Conservation (phyloP, 2,888 invertebrate genomes). For the Lingula anatina region DNA sequence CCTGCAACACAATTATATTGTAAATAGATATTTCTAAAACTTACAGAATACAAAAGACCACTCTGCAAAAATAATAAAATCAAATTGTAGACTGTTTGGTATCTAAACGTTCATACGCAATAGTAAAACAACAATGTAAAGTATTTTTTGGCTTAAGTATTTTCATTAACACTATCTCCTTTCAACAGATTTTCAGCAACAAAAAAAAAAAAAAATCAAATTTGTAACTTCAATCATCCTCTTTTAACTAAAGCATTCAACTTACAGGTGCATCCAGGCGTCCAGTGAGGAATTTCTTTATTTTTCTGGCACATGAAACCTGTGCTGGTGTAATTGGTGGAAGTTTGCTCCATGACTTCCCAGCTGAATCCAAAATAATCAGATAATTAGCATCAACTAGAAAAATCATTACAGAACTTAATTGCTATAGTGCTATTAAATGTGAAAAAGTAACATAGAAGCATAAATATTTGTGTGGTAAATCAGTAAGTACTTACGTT, state of each 20-base stretch:
- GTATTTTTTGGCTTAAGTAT: too few relatives aligned
- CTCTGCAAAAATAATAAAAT: background rate
- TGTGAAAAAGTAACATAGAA: background rate
- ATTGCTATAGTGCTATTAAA: background rate
- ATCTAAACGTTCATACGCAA: too few relatives aligned
- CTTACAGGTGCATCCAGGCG: conserved; percentile 67
- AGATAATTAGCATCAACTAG: background rate
- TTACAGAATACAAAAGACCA: background rate
- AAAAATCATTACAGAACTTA: background rate
- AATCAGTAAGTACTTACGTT: conserved; percentile 48
- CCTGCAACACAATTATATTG: conserved; percentile 43
- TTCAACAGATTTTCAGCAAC: too few relatives aligned
- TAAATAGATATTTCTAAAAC: background rate
- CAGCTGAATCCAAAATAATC: conserved; percentile 56
- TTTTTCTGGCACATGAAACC: conserved; percentile 66
- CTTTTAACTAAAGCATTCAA: too few relatives aligned
- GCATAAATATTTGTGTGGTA: background rate
- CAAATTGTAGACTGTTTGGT: too few relatives aligned
- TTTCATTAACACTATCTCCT: too few relatives aligned
- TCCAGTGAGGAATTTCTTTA: conserved; percentile 74
- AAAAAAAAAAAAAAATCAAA: too few relatives aligned
- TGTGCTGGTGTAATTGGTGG: conserved; percentile 76
- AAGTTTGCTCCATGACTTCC: conserved; percentile 73
- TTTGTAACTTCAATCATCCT: too few relatives aligned
- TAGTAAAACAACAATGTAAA: too few relatives aligned